These are phyloP conservation scores for Ceyx melanurus DNA, from an alignment of 2,113 vertebrate species.

Conservation along the genomic window DNA sequence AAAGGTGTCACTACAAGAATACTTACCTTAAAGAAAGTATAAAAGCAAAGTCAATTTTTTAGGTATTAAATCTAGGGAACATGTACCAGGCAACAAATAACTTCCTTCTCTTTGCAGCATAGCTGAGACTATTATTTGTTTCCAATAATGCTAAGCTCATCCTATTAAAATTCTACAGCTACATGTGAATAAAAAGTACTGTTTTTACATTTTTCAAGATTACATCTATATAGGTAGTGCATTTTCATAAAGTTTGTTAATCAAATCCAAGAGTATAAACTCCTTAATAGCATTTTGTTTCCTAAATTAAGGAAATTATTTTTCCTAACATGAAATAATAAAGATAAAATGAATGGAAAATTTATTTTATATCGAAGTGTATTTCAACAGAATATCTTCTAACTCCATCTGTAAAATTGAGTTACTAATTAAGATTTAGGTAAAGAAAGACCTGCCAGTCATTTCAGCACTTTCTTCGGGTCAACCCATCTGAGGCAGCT, in stretches of 20 bases:
- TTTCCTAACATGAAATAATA: neutral
- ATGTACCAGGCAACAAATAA: neutral
- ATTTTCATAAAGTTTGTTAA: neutral
- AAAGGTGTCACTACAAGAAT: neutral
- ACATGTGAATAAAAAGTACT: neutral
- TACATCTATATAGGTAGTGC: neutral
- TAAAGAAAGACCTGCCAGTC: neutral
- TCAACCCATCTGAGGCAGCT: constrained; percentile 39
- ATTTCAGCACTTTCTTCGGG: constrained; percentile 17
- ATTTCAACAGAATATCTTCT: neutral
- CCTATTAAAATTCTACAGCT: neutral
- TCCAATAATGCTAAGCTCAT: neutral
- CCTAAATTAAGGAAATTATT: neutral
- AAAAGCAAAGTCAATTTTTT: neutral
- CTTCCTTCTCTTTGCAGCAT: neutral
- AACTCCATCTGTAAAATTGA: constrained; percentile 38
- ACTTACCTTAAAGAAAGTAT: neutral
- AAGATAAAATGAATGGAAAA: neutral
- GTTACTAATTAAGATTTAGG: constrained; percentile 60
- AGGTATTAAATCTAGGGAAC: neutral
- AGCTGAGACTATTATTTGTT: neutral
- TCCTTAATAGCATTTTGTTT: neutral
- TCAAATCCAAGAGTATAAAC: neutral
- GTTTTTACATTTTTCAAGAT: neutral
- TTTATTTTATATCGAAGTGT: neutral